phyloP scores from a whole-genome alignment of 1,140 invertebrate genomes.

The Papilio polyxenes region DNA sequence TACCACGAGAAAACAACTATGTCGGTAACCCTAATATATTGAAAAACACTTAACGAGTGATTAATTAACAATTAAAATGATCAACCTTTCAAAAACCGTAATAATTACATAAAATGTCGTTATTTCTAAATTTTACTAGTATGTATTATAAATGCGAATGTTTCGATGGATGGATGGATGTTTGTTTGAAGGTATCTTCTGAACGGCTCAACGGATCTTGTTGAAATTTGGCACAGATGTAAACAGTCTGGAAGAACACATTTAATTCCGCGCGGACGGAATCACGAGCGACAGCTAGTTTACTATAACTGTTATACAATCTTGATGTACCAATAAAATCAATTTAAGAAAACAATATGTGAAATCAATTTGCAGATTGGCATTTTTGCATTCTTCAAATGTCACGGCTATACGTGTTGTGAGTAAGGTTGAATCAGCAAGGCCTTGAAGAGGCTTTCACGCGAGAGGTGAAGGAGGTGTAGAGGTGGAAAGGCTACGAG shows the following conservation, averaged over 20 bases:
- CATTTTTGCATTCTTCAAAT: constrained; percentile 12
- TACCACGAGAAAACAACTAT: too few relatives aligned
- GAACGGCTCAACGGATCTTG: too few relatives aligned
- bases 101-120: not conserved
- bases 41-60: not conserved
- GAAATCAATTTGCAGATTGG: constrained; percentile 18
- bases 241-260: too few relatives aligned
- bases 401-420: constrained; percentile 12
- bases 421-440: not conserved
- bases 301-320: not conserved
- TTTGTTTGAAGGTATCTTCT: too few relatives aligned
- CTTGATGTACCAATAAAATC: not conserved
- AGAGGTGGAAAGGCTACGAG: not conserved
- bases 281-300: too few relatives aligned
- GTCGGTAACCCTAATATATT: not conserved
- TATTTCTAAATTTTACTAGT: not conserved
- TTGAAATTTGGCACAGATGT: too few relatives aligned
- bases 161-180: too few relatives aligned
- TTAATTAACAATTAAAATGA: not conserved
- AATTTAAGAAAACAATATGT: not conserved
- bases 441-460: constrained; percentile 24
- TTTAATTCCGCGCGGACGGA: too few relatives aligned
- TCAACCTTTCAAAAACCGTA: not conserved
- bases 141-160: too few relatives aligned
- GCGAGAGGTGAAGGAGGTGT: not conserved